Conservation (phyloP, 1,140 invertebrate species). For the Ostrea denselamellosa region DNA sequence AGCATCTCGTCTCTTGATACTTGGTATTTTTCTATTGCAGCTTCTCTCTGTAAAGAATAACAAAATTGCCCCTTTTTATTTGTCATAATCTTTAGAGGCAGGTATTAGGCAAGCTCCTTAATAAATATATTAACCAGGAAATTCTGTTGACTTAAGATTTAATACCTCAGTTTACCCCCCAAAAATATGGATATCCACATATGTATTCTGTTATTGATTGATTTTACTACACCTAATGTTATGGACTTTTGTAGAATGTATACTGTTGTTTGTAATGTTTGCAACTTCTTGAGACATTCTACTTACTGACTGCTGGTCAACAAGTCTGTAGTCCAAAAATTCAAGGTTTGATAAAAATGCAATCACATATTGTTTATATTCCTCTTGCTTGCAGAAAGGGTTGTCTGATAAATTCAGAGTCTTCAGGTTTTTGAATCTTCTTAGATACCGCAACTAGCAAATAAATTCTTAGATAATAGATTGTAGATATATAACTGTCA, state of each 20-base stretch:
- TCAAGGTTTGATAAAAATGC: conserved; percentile 87
- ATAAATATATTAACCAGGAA: no score
- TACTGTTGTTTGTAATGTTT: not conserved
- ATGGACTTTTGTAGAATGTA: not conserved
- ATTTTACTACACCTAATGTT: not conserved
- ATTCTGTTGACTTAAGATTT: not conserved
- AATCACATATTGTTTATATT: conserved; percentile 84
- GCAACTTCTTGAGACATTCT: not conserved
- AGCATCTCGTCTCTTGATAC: conserved; percentile 76
- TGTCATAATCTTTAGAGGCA: not conserved
- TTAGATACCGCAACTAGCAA: conserved; percentile 87
- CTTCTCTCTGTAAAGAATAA: conserved; percentile 68
- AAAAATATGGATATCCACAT: no score
- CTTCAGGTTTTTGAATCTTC: conserved; percentile 86
- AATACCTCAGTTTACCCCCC: not conserved
- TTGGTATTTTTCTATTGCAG: conserved; percentile 75
- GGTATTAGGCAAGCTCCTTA: not conserved
- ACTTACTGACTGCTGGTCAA: conserved; percentile 81
- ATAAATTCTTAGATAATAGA: not conserved
- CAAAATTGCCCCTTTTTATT: not conserved
- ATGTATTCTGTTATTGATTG: not conserved
- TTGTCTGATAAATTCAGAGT: conserved; percentile 90
- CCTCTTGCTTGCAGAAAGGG: conserved; percentile 83
- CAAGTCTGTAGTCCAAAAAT: conserved; percentile 89
- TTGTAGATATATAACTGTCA: no score